Base-by-base conservation (phyloP, 2,888 invertebrate genomes). In the Mythimna vitellina region DNA sequence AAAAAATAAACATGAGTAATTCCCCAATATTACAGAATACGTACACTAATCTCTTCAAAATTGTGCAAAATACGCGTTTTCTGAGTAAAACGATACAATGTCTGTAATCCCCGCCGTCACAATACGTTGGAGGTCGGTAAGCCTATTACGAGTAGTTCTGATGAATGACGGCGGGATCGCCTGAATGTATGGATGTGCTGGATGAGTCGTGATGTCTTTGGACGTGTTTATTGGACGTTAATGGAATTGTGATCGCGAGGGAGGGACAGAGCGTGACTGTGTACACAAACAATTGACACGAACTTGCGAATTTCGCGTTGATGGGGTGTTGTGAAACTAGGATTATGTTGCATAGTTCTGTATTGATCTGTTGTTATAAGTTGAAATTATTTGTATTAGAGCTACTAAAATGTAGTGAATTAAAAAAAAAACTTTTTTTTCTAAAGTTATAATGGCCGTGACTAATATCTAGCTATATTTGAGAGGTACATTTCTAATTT, bases 31-130 rank as follows among this genome's bases (percentile, higher is more conserved):
- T 42, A 67, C 82, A 82, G 76, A 84, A 84, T 84, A 84, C 70
- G 77, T 57, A 20, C 35, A 46, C 70, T 65, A 76, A 76, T 70
- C 73, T 61, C 57, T 49, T 70, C 71, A 65, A 80, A 78, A 85
- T 85, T 85, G 85, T 78, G 77, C 85, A 85, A 85, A 85, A 85
- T 85, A 58, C 74, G 57, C 66, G 80, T 76, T 85, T 85, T 85
- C 83, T 75, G 57, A 81, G 78, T 73, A 85, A 84, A 85, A 56
- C 51, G 56, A 25, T 22, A 76, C 79, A 85, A 83, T 73, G 62
- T 74, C 9, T 67, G 73, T 84, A 84, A 79, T 75, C 72, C 72
- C 29, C n/a, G 60, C 46, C 63, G 5, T 17, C 38, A 56, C 81
- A 80, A 81, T 77, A 54, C 66, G 54, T 5, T 25, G 61, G 80